phyloP scores from a whole-genome alignment of 2,797 vertebrate genomes.

The Myotis myotis region DNA sequence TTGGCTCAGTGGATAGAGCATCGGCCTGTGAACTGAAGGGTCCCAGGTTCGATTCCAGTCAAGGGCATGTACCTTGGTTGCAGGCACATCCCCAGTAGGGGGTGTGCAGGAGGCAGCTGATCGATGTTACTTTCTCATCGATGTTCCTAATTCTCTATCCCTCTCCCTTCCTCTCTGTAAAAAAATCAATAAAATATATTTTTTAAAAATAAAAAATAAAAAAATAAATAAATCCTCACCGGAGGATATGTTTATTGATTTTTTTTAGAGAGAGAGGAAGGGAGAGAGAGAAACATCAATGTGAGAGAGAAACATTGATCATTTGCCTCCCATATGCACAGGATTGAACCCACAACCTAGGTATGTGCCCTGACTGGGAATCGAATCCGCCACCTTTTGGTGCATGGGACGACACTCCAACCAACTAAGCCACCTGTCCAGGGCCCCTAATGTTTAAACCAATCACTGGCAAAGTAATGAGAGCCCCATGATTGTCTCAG shows the following conservation, averaged over 20 bases:
- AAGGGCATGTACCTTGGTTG: no score
- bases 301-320: background rate
- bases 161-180: no score
- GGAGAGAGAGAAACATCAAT: background rate
- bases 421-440: background rate
- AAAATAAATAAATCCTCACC: no score
- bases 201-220: no score
- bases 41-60: no score
- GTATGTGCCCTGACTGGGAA: background rate
- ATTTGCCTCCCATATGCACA: background rate
- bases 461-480: background rate
- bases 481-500: background rate
- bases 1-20: no score
- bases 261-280: background rate
- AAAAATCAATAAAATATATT: no score
- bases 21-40: no score
- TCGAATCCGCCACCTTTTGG: background rate
- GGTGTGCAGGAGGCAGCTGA: no score
- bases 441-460: background rate
- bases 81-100: no score
- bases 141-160: no score
- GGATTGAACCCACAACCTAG: background rate
- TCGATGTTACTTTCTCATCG: no score
- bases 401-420: background rate
- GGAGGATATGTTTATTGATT: background rate